Base-by-base conservation (phyloP, 2,113 vertebrate genomes). In the Zosterops hypoxanthus region DNA sequence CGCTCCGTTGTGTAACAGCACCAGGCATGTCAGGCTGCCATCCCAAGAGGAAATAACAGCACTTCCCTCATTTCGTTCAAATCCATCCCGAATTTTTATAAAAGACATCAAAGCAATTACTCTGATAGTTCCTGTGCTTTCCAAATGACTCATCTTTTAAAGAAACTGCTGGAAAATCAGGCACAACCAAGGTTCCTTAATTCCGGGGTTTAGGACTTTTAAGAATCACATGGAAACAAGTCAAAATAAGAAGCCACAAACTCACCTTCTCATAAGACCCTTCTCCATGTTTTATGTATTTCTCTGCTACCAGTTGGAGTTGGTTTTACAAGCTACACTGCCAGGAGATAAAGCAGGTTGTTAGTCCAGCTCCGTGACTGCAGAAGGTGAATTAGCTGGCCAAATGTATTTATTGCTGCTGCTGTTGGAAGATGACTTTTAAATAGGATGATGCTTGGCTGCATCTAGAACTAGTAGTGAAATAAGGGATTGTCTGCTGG, bases 11-110 rank as follows among this genome's bases (percentile, higher is more conserved):
- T 90, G 71, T 93, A 95, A 97, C 68, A 90, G 75, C 75, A 61
- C 61, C 88, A 46, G 63, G 59, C 83, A 28, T 86, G 87, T 93
- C 88, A 95, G 78, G n/a, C 57, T 88, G 61, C 57, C 79, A 72
- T 86, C 75, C 93, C 93, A 81, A 91, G 60, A 93, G 93, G 92
- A 96, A 95, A 88, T 94, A 95, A 88, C 90, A 92, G 82, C 83
- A 78, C 88, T 96, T 92, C 53, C 47, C 87, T 94, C 68, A 23
- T 61, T 65, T 47, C 72, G 88, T 93, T 83, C 84, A 94, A 90
- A 94, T 90, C 57, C 61, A 68, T 82, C 88, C 88, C 84, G 86
- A 93, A 90, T 90, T 97, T 90, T 91, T 90, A 55, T 88, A 91
- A 76, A 52, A 81, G 57, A 92, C 92, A 93, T 96, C 90, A 97